Percentiles rank a stretch among this genome's conserved stretches.
These are phyloP conservation scores for Macrobrachium nipponense DNA, from an alignment of 1,140 invertebrate genomes.

Conservation along the genomic window DNA sequence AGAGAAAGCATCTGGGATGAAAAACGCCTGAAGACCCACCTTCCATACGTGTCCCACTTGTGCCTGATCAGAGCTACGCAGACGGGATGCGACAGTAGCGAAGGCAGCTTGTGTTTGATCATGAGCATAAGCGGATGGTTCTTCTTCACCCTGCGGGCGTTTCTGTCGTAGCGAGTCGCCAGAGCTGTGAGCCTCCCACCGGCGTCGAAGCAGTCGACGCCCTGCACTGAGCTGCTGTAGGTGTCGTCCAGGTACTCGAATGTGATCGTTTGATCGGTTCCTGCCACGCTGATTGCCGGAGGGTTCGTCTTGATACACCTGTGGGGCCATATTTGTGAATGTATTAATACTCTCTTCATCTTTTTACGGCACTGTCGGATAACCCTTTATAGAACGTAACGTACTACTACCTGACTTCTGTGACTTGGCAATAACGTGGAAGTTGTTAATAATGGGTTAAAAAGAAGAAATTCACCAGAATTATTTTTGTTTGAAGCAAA, in stretches of 20 bases:
- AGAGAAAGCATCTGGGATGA: not conserved
- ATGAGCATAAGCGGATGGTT: slow-evolving; percentile 73
- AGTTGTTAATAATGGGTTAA: too few relatives aligned
- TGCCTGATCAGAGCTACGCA: slow-evolving; percentile 40
- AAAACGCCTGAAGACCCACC: not conserved
- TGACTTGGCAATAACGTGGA: too few relatives aligned
- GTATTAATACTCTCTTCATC: not conserved
- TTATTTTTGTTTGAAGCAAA: too few relatives aligned
- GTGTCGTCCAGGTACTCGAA: slow-evolving; percentile 73
- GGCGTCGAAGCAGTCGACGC: not conserved
- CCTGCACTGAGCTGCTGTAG: slow-evolving; percentile 62
- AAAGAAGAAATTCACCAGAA: too few relatives aligned
- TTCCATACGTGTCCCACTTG: slow-evolving; percentile 45
- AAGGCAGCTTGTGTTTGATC: slow-evolving; percentile 66
- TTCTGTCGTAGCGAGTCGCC: slow-evolving; percentile 54
- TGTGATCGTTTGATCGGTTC: slow-evolving; percentile 68
- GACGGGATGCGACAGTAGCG: slow-evolving; percentile 36
- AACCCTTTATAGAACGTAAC: not conserved
- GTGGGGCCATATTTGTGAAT: not conserved
- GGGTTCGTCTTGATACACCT: slow-evolving; percentile 25
- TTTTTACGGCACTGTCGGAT: not conserved
- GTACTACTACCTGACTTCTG: too few relatives aligned
- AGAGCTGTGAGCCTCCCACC: not conserved
- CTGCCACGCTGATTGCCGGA: not conserved
- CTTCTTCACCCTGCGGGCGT: slow-evolving; percentile 69